Conservation (phyloP, 2,797 vertebrate genomes). For the Rhinophrynus dorsalis region DNA sequence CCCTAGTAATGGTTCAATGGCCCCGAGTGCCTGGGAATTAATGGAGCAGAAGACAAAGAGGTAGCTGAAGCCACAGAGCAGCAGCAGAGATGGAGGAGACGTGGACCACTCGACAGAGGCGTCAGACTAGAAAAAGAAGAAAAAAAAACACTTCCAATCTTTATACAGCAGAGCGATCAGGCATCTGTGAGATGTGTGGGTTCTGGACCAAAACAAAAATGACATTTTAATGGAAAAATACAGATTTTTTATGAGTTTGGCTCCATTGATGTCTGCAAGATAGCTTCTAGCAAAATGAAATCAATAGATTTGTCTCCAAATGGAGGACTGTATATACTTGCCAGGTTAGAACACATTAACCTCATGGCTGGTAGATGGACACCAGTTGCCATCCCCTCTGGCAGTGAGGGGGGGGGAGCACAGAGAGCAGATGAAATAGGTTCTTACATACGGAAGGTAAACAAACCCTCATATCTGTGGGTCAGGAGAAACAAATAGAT, state of each 20-base stretch:
- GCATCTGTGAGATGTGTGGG: neutral
- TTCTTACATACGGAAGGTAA: too few species aligned
- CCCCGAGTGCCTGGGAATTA: constrained; percentile 24
- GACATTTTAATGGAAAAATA: constrained; percentile 14
- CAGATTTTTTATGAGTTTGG: neutral
- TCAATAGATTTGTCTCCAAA: constrained; percentile 1
- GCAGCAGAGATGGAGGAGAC: constrained; percentile 1
- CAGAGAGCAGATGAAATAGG: too few species aligned
- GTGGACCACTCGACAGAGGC: constrained; percentile 12
- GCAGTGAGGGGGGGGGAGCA: too few species aligned
- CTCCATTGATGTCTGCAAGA: neutral
- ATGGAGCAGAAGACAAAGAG: constrained; percentile 34
- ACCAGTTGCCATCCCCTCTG: neutral
- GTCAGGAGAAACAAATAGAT: too few species aligned
- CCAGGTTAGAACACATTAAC: neutral
- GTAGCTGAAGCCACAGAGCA: neutral
- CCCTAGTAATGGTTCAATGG: constrained; percentile 17
- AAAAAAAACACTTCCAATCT: constrained; percentile 21
- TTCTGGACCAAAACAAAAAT: neutral
- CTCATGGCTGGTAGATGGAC: neutral
- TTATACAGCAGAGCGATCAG: neutral
- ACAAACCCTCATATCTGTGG: too few species aligned
- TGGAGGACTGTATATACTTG: neutral
- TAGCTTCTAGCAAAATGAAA: neutral
- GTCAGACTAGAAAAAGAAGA: constrained; percentile 29